phyloP scores from a whole-genome alignment of 2,113 vertebrate species.

The Pterocles gutturalis region DNA sequence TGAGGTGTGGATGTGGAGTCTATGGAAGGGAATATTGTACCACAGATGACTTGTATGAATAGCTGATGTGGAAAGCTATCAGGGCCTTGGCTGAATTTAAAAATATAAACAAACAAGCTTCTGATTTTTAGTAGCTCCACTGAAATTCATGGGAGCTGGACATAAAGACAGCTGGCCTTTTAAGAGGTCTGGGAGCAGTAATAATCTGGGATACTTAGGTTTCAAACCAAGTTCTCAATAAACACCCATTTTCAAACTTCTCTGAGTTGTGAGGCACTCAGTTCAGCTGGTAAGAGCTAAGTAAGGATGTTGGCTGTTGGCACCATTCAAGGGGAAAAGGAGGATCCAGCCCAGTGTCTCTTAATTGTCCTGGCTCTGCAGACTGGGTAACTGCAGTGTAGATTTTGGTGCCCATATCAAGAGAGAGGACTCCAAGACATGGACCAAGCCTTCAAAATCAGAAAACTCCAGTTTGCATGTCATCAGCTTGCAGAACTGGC shows the following conservation, averaged over 20 bases:
- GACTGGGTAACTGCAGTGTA: background rate
- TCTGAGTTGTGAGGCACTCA: background rate
- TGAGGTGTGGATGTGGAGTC: background rate
- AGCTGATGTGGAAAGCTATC: background rate
- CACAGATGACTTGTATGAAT: background rate
- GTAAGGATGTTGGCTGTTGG: background rate
- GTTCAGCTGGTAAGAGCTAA: background rate
- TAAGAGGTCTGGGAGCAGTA: background rate
- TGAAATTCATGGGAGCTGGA: background rate
- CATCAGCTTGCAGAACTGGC: background rate
- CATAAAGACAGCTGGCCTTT: background rate
- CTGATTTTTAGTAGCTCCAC: background rate
- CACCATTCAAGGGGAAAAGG: accelerated
- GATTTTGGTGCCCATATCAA: background rate
- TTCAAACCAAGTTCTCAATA: background rate
- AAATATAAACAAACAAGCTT: background rate
- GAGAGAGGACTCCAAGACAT: background rate
- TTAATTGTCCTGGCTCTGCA: background rate
- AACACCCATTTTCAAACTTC: background rate
- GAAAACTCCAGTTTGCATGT: background rate
- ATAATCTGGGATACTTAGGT: background rate
- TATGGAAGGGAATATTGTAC: background rate
- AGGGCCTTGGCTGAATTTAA: background rate
- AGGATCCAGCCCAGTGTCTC: background rate
- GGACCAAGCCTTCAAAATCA: background rate